Evolutionary conservation across 2,888 invertebrate species (phyloP), one percentile per base, ranked within the genome.

Genomic region (Tortrix viridana): DNA sequence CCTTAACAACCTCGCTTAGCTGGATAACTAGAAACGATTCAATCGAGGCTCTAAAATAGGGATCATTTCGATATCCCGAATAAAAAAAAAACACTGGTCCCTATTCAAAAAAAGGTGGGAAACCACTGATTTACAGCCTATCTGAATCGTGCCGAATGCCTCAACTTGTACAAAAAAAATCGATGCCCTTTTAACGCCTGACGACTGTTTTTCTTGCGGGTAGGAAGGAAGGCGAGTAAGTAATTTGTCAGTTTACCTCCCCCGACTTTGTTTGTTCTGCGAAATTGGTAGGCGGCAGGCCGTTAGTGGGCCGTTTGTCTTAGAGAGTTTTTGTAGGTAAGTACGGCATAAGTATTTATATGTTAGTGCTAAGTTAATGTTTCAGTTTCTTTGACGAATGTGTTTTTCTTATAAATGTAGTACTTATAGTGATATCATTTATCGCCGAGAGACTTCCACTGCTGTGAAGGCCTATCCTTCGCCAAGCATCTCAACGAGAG

Each of bases 131-230:
- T 32, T 32, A 12, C 49, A 19, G 32, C 12, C 37, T n/a, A 14
- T 32, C 37, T 50, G 16, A 20, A 37, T 44, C 43, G 1, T 5
- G 32, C 32, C 19, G 43, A 56, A 46, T 41, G n/a, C 18, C 43
- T 16, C 37, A 3, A 20, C 22, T 16, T 16, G 38, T 23, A 22
- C n/a, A 20, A 26, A 63, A 57, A 57, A 63, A 47, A 53, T 53
- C 58, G 63, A 63, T 58, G 38, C 52, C 57, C 57, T 53, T 58
- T 63, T 53, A 62, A 46, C 50, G 50, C 32, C 48, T 53, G 46
- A 53, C 53, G 63, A 47, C 48, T 63, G 63, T 63, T 63, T 63
- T 63, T 63, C 47, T 48, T 53, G 23, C 54, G 38, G 47, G 20
- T 12, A 48, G 23, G 20, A 38, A 50, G 38, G 19, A 44, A 52